Evolutionary conservation across 2,113 vertebrate species (phyloP), one percentile per base, ranked within the genome.

Genomic region (Alces alces): DNA sequence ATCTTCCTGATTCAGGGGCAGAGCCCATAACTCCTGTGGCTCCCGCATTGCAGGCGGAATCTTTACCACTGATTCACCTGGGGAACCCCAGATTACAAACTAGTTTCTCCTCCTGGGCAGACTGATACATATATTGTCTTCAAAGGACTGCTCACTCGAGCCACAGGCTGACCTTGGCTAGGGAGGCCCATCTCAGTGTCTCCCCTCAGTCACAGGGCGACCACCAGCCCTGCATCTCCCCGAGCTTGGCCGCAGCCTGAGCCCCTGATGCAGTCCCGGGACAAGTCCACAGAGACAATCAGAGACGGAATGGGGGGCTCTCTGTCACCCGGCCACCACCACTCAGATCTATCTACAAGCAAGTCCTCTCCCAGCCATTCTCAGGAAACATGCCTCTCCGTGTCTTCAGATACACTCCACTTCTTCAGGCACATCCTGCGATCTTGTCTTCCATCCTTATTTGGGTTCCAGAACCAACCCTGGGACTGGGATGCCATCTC

Each of bases 291-390:
- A 45, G 66, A 13, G 54, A 58, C 54, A 3, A 21, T 39, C 21
- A 16, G 70, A 47, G 39, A 15, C 30, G 2, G 4, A 9, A 13
- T 13, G 39, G 39, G 30, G 4, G 36, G 15, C 58, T 47, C 16
- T n/a, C 16, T 17, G 11, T 39, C 16, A 23, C 9, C 21, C 2
- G 19, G 23, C 9, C 14, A 4, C 6, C 2, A 2, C 61, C 15
- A 7, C 6, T 14, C 2, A 4, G 28, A 7, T 11, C 21, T 2
- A 0, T 76, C 87, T 23, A 6, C 25, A 36, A 57, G 25, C 8
- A 25, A 0, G 0, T 3, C 55, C 5, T 19, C 58, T 64, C 90
- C 33, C 36, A 6, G 0, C 3, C n/a, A 1, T 23, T 83, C 43
- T 14, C 7, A 4, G 43, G 14, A 76, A 28, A 27, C 15, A 2